Percentiles rank a stretch among this genome's conserved stretches.
Evolutionary conservation across 2,113 vertebrate genomes (phyloP).

Genomic region (Capra hircus): DNA sequence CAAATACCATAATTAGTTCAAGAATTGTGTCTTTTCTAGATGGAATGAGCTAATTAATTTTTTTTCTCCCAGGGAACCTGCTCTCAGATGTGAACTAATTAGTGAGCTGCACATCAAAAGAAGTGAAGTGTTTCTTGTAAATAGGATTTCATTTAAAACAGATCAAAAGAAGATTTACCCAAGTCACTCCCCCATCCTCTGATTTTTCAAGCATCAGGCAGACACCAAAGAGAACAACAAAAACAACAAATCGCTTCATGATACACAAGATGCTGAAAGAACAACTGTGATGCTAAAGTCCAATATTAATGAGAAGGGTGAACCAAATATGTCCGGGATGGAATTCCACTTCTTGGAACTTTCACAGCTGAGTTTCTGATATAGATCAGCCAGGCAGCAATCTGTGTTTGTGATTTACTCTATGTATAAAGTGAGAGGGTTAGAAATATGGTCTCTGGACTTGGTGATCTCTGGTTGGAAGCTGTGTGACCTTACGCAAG

Average conservation of each 20-base stretch:
- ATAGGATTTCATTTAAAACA: slow-evolving; percentile 66
- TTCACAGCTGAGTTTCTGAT: neutral
- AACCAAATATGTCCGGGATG: neutral
- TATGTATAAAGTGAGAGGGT: neutral
- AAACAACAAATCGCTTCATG: neutral
- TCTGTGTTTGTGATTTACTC: neutral
- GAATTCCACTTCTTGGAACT: neutral
- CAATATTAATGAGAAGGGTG: neutral
- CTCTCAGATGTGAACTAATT: slow-evolving; percentile 68
- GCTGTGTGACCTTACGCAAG: neutral
- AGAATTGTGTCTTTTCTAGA: slow-evolving; percentile 67
- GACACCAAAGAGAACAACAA: neutral
- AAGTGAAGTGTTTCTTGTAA: slow-evolving; percentile 67
- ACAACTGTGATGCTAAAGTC: neutral
- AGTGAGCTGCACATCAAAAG: slow-evolving; percentile 59
- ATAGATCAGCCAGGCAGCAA: neutral
- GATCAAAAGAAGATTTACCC: slow-evolving; percentile 56
- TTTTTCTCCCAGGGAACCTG: slow-evolving; percentile 50
- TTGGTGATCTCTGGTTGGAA: neutral
- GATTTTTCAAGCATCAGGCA: neutral
- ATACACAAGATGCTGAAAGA: neutral
- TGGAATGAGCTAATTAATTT: slow-evolving; percentile 69
- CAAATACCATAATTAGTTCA: slow-evolving; percentile 67
- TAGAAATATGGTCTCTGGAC: neutral
- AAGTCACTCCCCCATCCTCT: neutral